phyloP scores from a whole-genome alignment of 2,113 vertebrate genomes.

The Burhinus bistriatus region DNA sequence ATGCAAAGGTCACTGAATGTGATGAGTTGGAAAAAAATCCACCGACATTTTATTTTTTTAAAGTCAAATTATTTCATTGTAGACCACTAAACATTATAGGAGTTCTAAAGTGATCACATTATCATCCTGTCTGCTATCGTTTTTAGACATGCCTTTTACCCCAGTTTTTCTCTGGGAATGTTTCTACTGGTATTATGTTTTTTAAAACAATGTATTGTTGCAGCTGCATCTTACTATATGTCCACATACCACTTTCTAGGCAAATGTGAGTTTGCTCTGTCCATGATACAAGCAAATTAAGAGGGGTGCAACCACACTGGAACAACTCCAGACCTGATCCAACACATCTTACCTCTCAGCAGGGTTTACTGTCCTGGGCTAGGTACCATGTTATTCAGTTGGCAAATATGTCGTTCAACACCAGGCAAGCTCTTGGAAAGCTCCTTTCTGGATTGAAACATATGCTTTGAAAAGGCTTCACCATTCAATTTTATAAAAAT shows the following conservation, averaged over 20 bases:
- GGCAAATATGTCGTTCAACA: neutral
- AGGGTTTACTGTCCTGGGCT: neutral
- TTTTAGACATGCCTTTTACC: neutral
- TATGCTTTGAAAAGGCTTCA: neutral
- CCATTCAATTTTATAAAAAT: neutral
- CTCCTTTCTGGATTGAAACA: neutral
- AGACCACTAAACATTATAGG: neutral
- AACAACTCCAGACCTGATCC: neutral
- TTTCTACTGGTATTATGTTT: neutral
- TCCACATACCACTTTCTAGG: neutral
- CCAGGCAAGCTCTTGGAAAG: neutral
- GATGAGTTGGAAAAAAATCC: slow-evolving; percentile 16
- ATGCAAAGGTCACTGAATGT: slow-evolving; percentile 32
- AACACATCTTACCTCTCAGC: neutral
- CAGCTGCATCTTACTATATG: neutral
- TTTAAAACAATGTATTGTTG: neutral
- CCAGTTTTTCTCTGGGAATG: neutral
- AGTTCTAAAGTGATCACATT: neutral
- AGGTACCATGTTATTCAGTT: neutral
- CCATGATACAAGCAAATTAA: neutral
- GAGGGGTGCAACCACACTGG: neutral
- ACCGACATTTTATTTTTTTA: neutral
- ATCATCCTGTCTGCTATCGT: neutral
- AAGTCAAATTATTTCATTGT: neutral
- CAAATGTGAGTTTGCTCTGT: neutral